phyloP scores from a whole-genome alignment of 1,140 invertebrate species.

The Grapholita molesta region DNA sequence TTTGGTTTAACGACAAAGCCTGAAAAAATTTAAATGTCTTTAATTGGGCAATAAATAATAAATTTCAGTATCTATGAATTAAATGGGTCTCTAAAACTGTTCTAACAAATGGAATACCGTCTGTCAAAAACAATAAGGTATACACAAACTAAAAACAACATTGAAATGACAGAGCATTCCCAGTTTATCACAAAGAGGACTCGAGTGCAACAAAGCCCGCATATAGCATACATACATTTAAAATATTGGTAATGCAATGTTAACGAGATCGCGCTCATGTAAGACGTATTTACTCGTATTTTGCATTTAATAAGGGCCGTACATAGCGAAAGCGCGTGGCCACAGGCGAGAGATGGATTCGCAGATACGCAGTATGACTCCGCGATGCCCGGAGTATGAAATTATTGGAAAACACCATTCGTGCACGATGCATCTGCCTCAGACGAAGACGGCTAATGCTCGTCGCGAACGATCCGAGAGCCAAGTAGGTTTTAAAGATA shows the following conservation, averaged over 20 bases:
- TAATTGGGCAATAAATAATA: no score
- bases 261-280: slow-evolving; percentile 65
- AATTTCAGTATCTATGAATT: no score
- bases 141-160: slow-evolving; percentile 20
- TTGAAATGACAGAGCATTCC: neutral
- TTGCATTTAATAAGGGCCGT: slow-evolving; percentile 71
- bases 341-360: slow-evolving; percentile 59
- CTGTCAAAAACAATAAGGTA: neutral
- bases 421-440: slow-evolving; percentile 67
- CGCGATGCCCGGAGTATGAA: slow-evolving; percentile 61
- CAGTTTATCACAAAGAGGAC: neutral
- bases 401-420: slow-evolving; percentile 70
- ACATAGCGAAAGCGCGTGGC: slow-evolving; percentile 54
- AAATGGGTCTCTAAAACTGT: no score
- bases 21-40: no score
- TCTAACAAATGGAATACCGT: no score
- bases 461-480: slow-evolving; percentile 52
- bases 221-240: slow-evolving; percentile 27
- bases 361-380: slow-evolving; percentile 41
- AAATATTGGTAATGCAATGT: slow-evolving; percentile 59
- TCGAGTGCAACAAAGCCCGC: neutral
- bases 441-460: slow-evolving; percentile 49
- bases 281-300: slow-evolving; percentile 55
- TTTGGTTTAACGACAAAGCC: no score
- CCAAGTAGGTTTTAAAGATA: slow-evolving; percentile 64